Percentiles rank a stretch among this genome's conserved stretches.
Conservation (phyloP, 2,888 invertebrate genomes). For the Brachyptera risi region DNA sequence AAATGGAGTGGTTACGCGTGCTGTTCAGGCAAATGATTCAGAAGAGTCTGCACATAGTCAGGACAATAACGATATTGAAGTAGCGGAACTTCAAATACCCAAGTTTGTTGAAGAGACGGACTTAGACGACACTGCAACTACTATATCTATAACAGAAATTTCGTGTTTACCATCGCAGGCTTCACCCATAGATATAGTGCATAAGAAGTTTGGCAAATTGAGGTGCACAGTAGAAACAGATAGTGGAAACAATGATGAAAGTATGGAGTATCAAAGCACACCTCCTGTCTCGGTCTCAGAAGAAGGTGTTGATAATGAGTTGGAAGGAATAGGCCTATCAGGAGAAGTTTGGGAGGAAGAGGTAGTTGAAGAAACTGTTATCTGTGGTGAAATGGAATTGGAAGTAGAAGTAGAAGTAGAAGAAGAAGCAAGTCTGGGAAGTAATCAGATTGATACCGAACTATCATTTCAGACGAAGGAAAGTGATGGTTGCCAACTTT, state of each 20-base stretch:
- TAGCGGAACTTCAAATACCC: conserved; percentile 12
- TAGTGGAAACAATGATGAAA: conserved; percentile 24
- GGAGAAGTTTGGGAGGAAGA: conserved; percentile 39
- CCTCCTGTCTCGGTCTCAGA: conserved; percentile 31
- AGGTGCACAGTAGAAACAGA: conserved; percentile 47
- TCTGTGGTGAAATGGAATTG: conserved; percentile 43
- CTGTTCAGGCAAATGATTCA: conserved; percentile 2
- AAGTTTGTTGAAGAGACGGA: conserved; percentile 21
- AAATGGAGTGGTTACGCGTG: conserved; percentile 12
- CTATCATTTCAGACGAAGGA: background rate
- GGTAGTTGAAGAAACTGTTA: conserved; percentile 44
- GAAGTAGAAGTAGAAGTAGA: conserved; percentile 37
- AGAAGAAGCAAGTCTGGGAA: conserved; percentile 13
- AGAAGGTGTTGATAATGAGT: conserved; percentile 23
- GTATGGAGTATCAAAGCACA: conserved; percentile 30
- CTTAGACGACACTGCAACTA: conserved; percentile 19
- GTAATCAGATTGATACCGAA: conserved; percentile 16
- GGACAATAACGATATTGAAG: conserved; percentile 15
- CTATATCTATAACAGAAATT: too few relatives aligned
- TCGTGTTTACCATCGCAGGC: conserved; percentile 12
- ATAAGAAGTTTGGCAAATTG: conserved; percentile 57
- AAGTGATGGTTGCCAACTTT: background rate
- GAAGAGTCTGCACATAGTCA: conserved; percentile 25
- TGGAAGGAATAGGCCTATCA: conserved; percentile 1
- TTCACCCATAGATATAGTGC: conserved; percentile 34